These are phyloP conservation scores for Cephus spinipes DNA, from an alignment of 2,888 invertebrate genomes.

Conservation along the genomic window DNA sequence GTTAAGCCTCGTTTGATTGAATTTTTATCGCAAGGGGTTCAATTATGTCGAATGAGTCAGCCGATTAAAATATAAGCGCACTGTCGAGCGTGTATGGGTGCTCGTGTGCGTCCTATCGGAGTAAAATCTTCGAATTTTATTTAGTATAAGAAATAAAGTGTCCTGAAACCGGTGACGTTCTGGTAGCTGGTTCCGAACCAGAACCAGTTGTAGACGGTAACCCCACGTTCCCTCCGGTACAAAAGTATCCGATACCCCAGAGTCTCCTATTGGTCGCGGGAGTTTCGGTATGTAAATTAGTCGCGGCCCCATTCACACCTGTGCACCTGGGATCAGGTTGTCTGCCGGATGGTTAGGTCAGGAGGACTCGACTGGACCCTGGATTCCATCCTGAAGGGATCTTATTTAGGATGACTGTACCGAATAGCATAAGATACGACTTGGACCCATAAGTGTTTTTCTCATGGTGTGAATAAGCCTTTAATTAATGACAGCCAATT, in stretches of 20 bases:
- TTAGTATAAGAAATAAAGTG: not conserved
- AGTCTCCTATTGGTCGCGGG: not conserved
- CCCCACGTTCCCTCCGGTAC: not conserved
- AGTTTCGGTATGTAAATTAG: slow-evolving; percentile 57
- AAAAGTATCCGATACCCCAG: not conserved
- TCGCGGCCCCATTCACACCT: slow-evolving; percentile 51
- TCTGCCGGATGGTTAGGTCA: not conserved
- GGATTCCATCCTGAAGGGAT: not conserved
- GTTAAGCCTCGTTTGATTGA: not conserved
- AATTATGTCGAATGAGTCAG: not conserved
- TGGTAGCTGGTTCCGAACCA: not conserved
- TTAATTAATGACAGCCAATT: not conserved
- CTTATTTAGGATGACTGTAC: not conserved
- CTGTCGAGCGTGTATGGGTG: not conserved
- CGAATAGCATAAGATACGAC: not conserved
- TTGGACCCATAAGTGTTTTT: not conserved
- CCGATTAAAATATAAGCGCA: not conserved
- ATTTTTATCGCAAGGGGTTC: not conserved
- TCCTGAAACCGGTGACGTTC: not conserved
- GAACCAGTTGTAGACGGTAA: not conserved
- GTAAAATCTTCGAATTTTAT: not conserved
- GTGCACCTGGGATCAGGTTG: slow-evolving; percentile 46
- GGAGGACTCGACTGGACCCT: not conserved
- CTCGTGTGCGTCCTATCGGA: not conserved
- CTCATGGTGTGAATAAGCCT: not conserved